Evolutionary conservation across 2,113 vertebrate species (phyloP).

Genomic region (Thermophis baileyi): DNA sequence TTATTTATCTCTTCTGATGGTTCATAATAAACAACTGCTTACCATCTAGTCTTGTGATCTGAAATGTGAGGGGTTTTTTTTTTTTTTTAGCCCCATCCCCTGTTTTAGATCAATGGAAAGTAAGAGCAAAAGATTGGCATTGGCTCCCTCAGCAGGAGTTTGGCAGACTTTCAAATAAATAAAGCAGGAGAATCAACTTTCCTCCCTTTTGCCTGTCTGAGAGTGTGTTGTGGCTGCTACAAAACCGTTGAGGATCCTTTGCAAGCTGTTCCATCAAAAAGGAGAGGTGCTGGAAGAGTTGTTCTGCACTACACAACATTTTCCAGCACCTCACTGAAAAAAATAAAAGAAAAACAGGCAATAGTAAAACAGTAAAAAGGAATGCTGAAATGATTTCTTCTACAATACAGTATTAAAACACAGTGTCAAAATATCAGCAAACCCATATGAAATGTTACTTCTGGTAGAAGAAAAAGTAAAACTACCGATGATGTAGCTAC

Average conservation of each 20-base stretch:
- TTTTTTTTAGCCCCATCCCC: neutral
- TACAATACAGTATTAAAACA: neutral
- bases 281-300: neutral
- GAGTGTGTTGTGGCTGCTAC: neutral
- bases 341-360: neutral
- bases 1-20: neutral
- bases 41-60: neutral
- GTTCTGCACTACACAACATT: neutral
- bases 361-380: neutral
- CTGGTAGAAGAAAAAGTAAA: neutral
- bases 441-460: neutral
- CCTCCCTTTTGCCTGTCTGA: neutral
- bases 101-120: neutral
- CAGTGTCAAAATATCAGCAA: neutral
- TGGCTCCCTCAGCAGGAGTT: neutral
- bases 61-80: neutral
- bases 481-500: neutral
- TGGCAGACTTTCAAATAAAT: neutral
- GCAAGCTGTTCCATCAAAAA: neutral
- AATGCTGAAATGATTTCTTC: neutral
- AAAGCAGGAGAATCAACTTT: neutral
- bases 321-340: neutral
- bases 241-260: neutral
- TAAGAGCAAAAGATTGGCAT: neutral
- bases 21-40: neutral